Base-by-base conservation (phyloP, 2,113 vertebrate species). In the Ciconia stormi region DNA sequence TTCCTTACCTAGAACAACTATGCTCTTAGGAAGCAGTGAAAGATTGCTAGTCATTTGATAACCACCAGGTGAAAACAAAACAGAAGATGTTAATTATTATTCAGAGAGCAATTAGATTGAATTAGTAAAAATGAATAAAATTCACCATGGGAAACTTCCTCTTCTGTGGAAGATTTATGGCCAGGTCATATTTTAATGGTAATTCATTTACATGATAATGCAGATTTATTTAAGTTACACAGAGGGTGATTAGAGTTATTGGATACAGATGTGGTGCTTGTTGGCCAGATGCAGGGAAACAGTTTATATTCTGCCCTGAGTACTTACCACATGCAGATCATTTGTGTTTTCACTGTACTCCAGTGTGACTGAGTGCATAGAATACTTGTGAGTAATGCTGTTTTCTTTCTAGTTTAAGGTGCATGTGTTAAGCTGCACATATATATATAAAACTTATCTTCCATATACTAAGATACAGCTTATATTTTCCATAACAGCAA, bases 211-310 rank as follows among this genome's bases (percentile, higher is more conserved):
- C 29, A 80, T 36, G 9, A 30, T 85, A 93, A 93, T 72, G 21
- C 23, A 94, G 62, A 73, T 86, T 90, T 84, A 82, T 71, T 87
- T 66, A 82, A 34, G 44, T 73, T 80, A 62, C 49, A 72, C 27
- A 36, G 16, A 52, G 20, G 26, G 17, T 66, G 29, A 92, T 77
- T 70, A 80, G 36, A 65, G 38, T 86, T 90, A 88, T 66, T 86
- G 61, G 55, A 93, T 62, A 86, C 50, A 96, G 92, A 81, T 90
- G 63, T 89, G 77, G 25, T 42, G 17, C 65, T 93, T 93, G n/a
- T 44, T 81, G 78, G 85, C 53, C 84, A 65, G 78, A 86, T 77
- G 53, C 49, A 88, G 50, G 12, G 26, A 66, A 91, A 81, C 18
- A 59, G 58, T 36, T 84, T 40, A 38, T 73, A n/a, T 55, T 73